Conservation (phyloP, 2,797 vertebrate genomes). For the Pelodytes ibericus region DNA sequence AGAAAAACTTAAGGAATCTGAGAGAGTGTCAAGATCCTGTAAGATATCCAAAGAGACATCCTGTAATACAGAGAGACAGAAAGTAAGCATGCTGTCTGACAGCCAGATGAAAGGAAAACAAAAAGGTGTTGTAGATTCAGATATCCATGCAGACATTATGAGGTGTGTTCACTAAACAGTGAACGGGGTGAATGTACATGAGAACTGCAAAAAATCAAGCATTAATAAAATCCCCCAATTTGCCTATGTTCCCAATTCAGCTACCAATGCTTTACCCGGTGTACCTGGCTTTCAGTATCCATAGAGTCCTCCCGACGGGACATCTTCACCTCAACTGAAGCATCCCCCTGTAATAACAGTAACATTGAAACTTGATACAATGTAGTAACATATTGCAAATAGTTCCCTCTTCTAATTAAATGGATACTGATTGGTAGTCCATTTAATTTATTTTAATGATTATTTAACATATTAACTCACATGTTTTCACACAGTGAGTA, state of each 20-base stretch:
- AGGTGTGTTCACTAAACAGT: no score
- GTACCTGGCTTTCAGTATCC: constrained; percentile 43
- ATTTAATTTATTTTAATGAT: no score
- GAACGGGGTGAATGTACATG: no score
- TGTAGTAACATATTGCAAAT: no score
- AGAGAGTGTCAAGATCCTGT: constrained; percentile 46
- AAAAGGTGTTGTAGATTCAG: background rate
- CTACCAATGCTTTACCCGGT: background rate
- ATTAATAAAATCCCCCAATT: no score
- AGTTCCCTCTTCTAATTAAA: no score
- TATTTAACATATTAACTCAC: no score
- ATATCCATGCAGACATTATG: no score
- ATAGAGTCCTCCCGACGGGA: constrained; percentile 42
- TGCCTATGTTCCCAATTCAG: no score
- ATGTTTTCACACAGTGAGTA: no score
- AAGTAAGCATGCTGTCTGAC: background rate
- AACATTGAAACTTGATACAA: background rate
- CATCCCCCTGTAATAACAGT: constrained; percentile 47
- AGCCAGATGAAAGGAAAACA: background rate
- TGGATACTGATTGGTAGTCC: no score
- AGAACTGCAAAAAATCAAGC: no score
- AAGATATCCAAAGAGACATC: constrained; percentile 39
- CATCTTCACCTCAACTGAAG: constrained; percentile 38
- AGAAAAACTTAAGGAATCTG: constrained; percentile 41
- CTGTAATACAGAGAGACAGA: constrained; percentile 1